These are phyloP conservation scores for Mormoops blainvillei DNA, from an alignment of 2,113 vertebrate genomes.

Conservation along the genomic window DNA sequence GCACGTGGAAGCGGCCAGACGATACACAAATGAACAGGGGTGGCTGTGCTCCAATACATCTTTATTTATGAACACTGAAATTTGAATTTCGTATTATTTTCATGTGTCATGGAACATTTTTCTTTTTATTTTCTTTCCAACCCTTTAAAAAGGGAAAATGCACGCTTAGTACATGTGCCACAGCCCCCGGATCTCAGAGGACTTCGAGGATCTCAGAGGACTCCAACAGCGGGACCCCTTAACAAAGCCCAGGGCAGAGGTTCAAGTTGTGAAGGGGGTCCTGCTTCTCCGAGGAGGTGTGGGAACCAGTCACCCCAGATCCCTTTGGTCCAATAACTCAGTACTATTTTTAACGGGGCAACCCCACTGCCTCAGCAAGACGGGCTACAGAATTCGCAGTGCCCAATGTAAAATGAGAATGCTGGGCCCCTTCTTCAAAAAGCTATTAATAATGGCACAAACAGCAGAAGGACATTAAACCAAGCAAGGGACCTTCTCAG, in stretches of 20 bases:
- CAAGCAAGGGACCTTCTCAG: not conserved
- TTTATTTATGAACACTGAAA: not conserved
- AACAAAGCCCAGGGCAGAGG: not conserved
- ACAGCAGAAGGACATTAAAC: not conserved
- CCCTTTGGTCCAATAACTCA: not conserved
- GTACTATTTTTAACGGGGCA: not conserved
- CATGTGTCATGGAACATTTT: not conserved
- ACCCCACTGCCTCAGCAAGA: not conserved
- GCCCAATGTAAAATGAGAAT: not conserved
- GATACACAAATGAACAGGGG: fast-evolving
- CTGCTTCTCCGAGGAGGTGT: not conserved
- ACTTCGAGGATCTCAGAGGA: not conserved
- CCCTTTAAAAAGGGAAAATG: not conserved
- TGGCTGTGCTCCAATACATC: not conserved
- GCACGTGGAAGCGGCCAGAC: no score
- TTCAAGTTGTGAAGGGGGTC: not conserved
- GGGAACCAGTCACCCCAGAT: not conserved
- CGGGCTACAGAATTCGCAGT: not conserved
- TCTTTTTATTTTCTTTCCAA: not conserved
- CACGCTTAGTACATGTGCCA: not conserved
- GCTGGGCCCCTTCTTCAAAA: not conserved
- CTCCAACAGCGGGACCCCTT: not conserved
- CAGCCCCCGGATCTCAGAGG: no score
- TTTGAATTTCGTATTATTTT: slow-evolving; percentile 8
- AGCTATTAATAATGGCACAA: not conserved